Percentiles rank a stretch among this genome's conserved stretches.
phyloP scores from a whole-genome alignment of 2,888 invertebrate genomes.

The Synanthedon vespiformis region DNA sequence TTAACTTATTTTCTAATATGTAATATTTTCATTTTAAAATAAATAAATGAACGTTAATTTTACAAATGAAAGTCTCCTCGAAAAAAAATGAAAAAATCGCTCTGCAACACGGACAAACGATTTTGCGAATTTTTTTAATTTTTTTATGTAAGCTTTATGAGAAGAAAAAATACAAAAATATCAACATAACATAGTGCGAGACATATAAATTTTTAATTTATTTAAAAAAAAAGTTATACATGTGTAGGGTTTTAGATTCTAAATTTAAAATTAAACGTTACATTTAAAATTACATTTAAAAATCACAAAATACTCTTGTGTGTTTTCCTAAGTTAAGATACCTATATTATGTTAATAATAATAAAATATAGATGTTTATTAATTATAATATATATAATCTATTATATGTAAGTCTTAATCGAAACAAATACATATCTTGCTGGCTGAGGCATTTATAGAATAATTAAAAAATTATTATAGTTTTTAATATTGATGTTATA shows the following conservation, averaged over 20 bases:
- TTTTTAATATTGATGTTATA: slow-evolving; percentile 44
- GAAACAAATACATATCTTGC: slow-evolving; percentile 65
- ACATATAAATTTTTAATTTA: slow-evolving; percentile 24
- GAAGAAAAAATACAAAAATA: slow-evolving; percentile 22
- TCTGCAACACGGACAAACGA: slow-evolving; percentile 9
- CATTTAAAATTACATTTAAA: slow-evolving; percentile 16
- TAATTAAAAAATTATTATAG: slow-evolving; percentile 31
- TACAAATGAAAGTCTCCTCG: slow-evolving; percentile 7
- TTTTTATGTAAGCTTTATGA: neutral
- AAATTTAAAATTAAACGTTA: slow-evolving; percentile 7
- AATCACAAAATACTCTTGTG: too few relatives aligned
- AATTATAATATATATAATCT: slow-evolving; percentile 28
- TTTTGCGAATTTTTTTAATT: neutral
- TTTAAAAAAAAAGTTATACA: slow-evolving; percentile 17
- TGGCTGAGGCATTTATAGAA: slow-evolving; percentile 68
- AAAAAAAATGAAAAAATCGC: slow-evolving; percentile 35
- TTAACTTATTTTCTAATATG: neutral
- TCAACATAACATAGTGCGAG: slow-evolving; percentile 19
- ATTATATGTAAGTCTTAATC: slow-evolving; percentile 47
- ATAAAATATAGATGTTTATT: slow-evolving; percentile 33
- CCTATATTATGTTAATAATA: slow-evolving; percentile 28
- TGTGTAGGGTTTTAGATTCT: slow-evolving; percentile 16
- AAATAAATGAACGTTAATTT: slow-evolving; percentile 14
- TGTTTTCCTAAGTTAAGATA: too few relatives aligned
- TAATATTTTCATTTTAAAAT: neutral